Evolutionary conservation across 1,140 invertebrate genomes (phyloP), one percentile per base, ranked within the genome.

Genomic region (Orussus abietinus): DNA sequence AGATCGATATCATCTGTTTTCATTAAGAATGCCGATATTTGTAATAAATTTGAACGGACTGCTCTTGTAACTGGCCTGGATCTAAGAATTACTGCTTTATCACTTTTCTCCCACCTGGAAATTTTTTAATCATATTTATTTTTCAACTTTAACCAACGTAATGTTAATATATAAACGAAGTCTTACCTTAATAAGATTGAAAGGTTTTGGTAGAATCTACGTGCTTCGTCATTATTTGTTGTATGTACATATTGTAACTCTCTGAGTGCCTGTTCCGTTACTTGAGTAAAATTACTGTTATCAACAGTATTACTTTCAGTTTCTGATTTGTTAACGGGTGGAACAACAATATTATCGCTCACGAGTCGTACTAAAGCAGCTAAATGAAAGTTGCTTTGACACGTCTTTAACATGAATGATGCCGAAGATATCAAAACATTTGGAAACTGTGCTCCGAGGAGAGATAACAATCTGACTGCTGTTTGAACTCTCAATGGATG

Each of bases 21-120:
- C 41, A 55, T 55, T 44, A 62, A 47, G 13, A 70, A 66, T 53
- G 12, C 62, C 3, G 75, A 70, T 18, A 78, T 69, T 42, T 69
- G 66, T 33, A 64, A 55, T 28, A 77, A 58, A 60, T 77, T 79
- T 4, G 56, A 47, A 38, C 63, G 62, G n/a, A 78, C 56, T 10
- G 74, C 75, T 34, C 66, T 59, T 1, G 72, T 69, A 11, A 77
- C 55, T 18, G 74, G 62, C 44, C 68, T 64, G 0, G 72, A 74
- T 38, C 63, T 60, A 13, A 79, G 49, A 33, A 70, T 54, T 0
- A 56, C 18, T 2, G 67, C 62, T 45, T 66, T 67, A 5, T 59
- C 57, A 11, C 64, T 69, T 41, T 69, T 76, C 46, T 79, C 77
- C 77, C 77, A 79, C 15, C 74, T 76, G 28, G 14, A 18, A 35